These are phyloP conservation scores for Turdus rufiventris DNA, from an alignment of 2,113 vertebrate species.

Conservation along the genomic window DNA sequence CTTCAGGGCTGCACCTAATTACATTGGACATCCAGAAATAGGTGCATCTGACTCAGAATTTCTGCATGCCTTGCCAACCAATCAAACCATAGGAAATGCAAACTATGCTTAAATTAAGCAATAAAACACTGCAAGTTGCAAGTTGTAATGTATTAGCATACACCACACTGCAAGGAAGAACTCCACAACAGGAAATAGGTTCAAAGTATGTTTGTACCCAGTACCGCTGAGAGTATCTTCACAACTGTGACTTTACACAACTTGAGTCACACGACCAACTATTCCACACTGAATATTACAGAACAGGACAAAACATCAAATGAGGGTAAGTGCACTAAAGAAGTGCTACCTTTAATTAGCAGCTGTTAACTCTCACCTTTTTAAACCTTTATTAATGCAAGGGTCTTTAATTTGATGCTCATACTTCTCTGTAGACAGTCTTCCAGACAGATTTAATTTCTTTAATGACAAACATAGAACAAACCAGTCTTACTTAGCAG, in stretches of 20 bases:
- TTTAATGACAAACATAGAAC: neutral
- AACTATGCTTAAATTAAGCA: constrained; percentile 56
- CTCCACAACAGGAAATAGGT: neutral
- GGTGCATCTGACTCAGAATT: constrained; percentile 66
- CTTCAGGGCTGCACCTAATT: constrained; percentile 50
- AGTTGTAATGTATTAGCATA: neutral
- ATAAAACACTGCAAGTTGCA: constrained; percentile 22
- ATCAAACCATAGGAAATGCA: constrained; percentile 29
- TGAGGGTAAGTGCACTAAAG: neutral
- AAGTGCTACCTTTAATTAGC: neutral
- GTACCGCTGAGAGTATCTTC: neutral
- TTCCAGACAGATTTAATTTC: neutral
- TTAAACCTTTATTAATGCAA: neutral
- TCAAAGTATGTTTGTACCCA: neutral
- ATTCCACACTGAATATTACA: neutral
- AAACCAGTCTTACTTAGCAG: neutral
- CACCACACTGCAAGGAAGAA: neutral
- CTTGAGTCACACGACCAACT: neutral
- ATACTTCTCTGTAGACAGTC: neutral
- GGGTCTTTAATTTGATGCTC: neutral
- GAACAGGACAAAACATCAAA: neutral
- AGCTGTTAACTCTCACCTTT: neutral
- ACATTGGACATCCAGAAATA: constrained; percentile 47
- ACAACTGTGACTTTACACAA: neutral
- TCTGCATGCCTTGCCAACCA: constrained; percentile 58